Evolutionary conservation across 2,113 vertebrate genomes (phyloP).

Genomic region (Connochaetes taurinus): DNA sequence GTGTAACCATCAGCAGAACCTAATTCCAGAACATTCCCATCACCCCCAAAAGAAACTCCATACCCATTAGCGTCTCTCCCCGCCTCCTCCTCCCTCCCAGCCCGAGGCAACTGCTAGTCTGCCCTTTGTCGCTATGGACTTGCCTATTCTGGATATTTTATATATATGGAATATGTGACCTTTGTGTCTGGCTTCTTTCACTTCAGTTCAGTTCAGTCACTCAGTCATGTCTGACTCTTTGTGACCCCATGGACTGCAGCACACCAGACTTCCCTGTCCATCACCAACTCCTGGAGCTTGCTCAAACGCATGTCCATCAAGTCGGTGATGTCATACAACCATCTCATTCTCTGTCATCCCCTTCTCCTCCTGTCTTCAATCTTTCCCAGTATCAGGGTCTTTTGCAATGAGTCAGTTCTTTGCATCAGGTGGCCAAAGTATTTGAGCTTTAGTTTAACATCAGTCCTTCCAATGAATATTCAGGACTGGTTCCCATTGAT

Average conservation of each 20-base stretch:
- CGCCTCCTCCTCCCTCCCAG: not conserved
- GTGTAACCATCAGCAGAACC: not conserved
- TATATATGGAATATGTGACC: not conserved
- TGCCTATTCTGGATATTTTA: not conserved
- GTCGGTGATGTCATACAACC: not conserved
- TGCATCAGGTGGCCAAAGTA: not conserved
- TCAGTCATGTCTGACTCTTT: not conserved
- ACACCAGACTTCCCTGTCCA: not conserved
- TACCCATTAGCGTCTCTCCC: not conserved
- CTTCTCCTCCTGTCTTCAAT: not conserved
- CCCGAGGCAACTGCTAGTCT: not conserved
- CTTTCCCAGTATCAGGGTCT: not conserved
- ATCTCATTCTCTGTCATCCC: not conserved
- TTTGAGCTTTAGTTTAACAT: not conserved
- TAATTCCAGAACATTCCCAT: not conserved
- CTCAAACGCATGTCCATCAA: not conserved
- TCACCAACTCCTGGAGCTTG: not conserved
- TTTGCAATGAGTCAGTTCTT: not conserved
- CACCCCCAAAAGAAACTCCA: not conserved
- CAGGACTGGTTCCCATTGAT: not conserved
- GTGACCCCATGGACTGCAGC: not conserved
- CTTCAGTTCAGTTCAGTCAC: not conserved
- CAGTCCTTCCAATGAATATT: not conserved
- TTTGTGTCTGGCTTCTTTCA: not conserved
- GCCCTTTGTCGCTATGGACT: not conserved